Conservation (phyloP, 2,113 vertebrate genomes). For the Ivindomyrus marchei region DNA sequence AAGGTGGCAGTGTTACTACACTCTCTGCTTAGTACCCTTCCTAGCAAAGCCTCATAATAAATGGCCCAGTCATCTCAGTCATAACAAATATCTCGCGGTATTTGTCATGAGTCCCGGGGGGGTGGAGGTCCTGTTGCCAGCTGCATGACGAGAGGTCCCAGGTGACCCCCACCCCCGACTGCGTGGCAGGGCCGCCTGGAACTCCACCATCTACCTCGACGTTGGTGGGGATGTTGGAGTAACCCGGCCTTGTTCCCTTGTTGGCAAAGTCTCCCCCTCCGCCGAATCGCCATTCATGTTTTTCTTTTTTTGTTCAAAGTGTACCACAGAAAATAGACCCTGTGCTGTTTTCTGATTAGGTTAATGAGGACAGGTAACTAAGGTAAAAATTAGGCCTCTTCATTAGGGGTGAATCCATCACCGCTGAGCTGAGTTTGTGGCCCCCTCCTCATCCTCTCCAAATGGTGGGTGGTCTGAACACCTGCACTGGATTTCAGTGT, state of each 20-base stretch:
- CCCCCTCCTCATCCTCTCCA: background rate
- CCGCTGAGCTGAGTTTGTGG: background rate
- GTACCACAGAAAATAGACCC: background rate
- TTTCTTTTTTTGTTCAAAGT: background rate
- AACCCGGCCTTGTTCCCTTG: background rate
- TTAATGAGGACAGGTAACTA: background rate
- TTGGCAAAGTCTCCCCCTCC: background rate
- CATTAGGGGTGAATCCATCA: background rate
- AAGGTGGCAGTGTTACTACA: slow-evolving; percentile 55
- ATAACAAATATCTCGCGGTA: slow-evolving; percentile 63
- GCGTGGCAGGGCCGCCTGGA: background rate
- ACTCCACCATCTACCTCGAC: background rate
- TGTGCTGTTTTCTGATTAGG: background rate
- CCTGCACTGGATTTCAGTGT: background rate
- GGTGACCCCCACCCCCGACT: slow-evolving; percentile 7
- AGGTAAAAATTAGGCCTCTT: background rate
- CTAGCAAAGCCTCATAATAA: slow-evolving; percentile 60
- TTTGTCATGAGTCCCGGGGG: slow-evolving; percentile 56
- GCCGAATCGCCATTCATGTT: background rate
- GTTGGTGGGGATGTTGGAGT: background rate
- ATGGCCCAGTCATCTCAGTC: slow-evolving; percentile 63
- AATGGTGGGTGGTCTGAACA: background rate
- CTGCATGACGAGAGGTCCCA: slow-evolving; percentile 24
- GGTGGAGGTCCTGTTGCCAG: slow-evolving; percentile 10
- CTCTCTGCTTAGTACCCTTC: slow-evolving; percentile 56